phyloP scores from a whole-genome alignment of 2,113 vertebrate genomes.

The Crotalus horridus region DNA sequence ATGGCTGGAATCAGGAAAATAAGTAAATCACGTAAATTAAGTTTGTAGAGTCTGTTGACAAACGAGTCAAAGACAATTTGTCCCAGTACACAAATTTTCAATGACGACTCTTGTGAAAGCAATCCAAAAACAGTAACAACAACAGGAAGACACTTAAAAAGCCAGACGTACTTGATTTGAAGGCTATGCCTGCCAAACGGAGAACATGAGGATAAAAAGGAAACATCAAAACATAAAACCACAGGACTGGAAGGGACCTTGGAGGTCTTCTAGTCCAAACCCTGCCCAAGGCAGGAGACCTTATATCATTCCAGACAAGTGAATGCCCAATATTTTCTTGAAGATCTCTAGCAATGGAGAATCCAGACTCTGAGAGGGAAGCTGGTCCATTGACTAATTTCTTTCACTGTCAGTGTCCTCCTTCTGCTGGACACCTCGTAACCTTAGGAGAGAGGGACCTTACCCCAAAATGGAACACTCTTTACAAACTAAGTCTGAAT shows the following conservation, averaged over 20 bases:
- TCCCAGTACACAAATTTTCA: background rate
- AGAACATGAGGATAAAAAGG: background rate
- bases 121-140: background rate
- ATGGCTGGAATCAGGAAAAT: background rate
- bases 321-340: too few species aligned
- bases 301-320: too few species aligned
- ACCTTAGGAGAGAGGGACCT: too few species aligned
- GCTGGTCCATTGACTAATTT: too few species aligned
- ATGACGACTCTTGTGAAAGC: background rate
- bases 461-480: background rate
- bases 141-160: background rate
- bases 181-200: background rate
- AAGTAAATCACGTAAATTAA: background rate
- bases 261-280: background rate
- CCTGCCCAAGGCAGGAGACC: too few species aligned
- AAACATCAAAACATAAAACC: background rate
- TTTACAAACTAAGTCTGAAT: background rate
- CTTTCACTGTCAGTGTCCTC: too few species aligned
- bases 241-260: background rate
- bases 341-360: too few species aligned
- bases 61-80: background rate
- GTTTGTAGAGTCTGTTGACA: background rate
- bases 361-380: too few species aligned
- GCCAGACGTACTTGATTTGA: background rate
- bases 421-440: too few species aligned